A percentile compares a stretch with the other conserved stretches of the same genome.
Conservation (phyloP, 2,888 invertebrate genomes). For the Lysandra coridon region DNA sequence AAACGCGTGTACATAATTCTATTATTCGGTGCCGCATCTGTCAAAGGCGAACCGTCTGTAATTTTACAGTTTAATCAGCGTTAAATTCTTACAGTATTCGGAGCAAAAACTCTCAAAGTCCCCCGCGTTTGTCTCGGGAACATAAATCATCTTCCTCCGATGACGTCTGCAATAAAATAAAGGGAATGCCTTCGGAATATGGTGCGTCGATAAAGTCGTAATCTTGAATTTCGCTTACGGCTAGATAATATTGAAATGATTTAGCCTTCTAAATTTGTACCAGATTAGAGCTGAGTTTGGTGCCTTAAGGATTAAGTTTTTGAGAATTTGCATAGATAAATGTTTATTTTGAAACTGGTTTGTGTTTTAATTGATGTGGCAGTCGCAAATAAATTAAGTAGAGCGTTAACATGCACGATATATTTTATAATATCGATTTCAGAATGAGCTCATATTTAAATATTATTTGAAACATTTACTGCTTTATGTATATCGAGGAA, state of each 20-base stretch:
- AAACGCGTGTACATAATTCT: slow-evolving; percentile 74
- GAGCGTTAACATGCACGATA: slow-evolving; percentile 1
- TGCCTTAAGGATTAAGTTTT: not conserved
- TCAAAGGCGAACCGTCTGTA: slow-evolving; percentile 74
- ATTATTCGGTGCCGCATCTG: slow-evolving; percentile 78
- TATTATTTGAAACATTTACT: slow-evolving; percentile 1
- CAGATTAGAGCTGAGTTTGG: not conserved
- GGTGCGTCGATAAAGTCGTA: slow-evolving; percentile 42
- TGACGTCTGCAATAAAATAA: slow-evolving; percentile 57
- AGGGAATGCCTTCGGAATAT: slow-evolving; percentile 43
- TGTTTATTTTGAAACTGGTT: slow-evolving; percentile 26
- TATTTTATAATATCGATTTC: not conserved
- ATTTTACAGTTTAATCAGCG: slow-evolving; percentile 82
- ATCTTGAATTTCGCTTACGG: slow-evolving; percentile 39
- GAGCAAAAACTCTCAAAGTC: slow-evolving; percentile 54
- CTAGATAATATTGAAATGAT: slow-evolving; percentile 30
- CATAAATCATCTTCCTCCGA: slow-evolving; percentile 72
- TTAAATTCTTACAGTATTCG: slow-evolving; percentile 75
- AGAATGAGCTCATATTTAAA: not conserved
- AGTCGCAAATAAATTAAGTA: slow-evolving; percentile 26
- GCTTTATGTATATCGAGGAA: not conserved
- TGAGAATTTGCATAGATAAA: slow-evolving; percentile 6
- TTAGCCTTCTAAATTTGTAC: slow-evolving; percentile 25
- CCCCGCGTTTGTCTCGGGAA: slow-evolving; percentile 56
- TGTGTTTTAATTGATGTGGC: slow-evolving; percentile 24